Evolutionary conservation across 2,888 invertebrate species (phyloP).

Genomic region (Phalangium opilio): DNA sequence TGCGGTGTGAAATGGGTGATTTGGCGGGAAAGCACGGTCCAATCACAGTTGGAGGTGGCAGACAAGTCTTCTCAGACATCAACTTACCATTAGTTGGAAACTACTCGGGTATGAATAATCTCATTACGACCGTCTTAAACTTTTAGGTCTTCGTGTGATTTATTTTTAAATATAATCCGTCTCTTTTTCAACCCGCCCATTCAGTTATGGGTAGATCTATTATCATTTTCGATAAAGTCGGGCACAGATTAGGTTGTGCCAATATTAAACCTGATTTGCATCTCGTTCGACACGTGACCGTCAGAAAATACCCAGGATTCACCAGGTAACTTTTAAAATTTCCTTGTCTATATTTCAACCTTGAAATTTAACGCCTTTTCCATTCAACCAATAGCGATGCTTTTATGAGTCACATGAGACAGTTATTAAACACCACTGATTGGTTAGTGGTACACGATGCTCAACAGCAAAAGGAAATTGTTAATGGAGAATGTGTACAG

Average conservation of each 20-base stretch:
- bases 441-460: constrained; percentile 51
- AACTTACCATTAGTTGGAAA: constrained; percentile 56
- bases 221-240: constrained; percentile 59
- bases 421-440: constrained; percentile 68
- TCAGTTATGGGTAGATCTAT: constrained; percentile 67
- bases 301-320: constrained; percentile 72
- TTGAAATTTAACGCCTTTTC: constrained; percentile 1
- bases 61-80: constrained; percentile 63
- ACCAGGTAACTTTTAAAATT: constrained; percentile 58
- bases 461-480: constrained; percentile 41
- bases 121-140: neutral
- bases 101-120: constrained; percentile 29
- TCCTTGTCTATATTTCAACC: neutral
- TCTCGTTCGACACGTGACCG: constrained; percentile 72
- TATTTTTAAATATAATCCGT: neutral
- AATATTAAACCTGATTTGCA: constrained; percentile 81
- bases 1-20: constrained; percentile 83
- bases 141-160: constrained; percentile 1
- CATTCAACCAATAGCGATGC: constrained; percentile 44
- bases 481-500: constrained; percentile 65
- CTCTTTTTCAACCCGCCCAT: neutral
- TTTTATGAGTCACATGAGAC: constrained; percentile 64
- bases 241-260: constrained; percentile 62
- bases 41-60: constrained; percentile 58
- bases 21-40: constrained; percentile 67